Evolutionary conservation across 1,140 invertebrate genomes (phyloP).

Genomic region (Listronotus oregonensis): DNA sequence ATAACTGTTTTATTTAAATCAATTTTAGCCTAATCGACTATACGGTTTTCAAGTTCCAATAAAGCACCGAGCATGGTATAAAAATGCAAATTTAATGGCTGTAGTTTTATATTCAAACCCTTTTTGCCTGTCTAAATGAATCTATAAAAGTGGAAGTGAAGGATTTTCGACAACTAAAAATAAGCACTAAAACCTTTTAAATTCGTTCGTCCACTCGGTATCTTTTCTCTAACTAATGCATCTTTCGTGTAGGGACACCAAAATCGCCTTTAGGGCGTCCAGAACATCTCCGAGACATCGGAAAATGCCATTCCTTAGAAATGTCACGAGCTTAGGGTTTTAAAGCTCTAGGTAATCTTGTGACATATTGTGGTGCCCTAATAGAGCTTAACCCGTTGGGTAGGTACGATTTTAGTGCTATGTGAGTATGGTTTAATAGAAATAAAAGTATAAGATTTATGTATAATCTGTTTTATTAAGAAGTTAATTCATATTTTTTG

Average conservation of each 20-base stretch:
- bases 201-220: constrained; percentile 21
- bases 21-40: no score
- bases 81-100: no score
- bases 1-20: no score
- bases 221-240: constrained; percentile 33
- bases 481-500: no score
- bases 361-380: constrained; percentile 30
- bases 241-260: constrained; percentile 22
- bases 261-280: constrained; percentile 22
- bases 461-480: no score
- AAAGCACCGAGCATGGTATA: no score
- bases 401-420: neutral
- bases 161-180: constrained; percentile 24
- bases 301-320: constrained; percentile 31
- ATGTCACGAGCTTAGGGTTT: constrained; percentile 27
- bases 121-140: constrained; percentile 11
- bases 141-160: constrained; percentile 14
- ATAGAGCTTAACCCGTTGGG: constrained; percentile 24
- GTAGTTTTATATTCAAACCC: neutral
- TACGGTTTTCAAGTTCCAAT: no score
- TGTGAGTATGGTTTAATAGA: no score
- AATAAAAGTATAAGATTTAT: no score
- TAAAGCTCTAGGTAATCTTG: constrained; percentile 27
- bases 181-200: constrained; percentile 26
- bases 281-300: constrained; percentile 31